phyloP scores from a whole-genome alignment of 1,140 invertebrate species.

The Musca domestica region DNA sequence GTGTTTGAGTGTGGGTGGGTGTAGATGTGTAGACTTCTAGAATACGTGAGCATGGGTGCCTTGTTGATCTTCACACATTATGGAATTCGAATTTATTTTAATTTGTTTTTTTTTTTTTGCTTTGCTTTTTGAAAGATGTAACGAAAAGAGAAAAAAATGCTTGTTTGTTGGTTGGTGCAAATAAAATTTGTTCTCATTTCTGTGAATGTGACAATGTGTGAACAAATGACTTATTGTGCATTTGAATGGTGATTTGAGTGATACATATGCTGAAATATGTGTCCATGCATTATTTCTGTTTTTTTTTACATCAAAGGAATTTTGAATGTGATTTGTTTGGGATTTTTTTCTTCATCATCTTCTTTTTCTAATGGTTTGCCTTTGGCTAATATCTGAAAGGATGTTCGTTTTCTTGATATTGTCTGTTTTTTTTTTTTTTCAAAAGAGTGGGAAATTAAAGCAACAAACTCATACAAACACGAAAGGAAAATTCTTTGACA shows the following conservation, averaged over 20 bases:
- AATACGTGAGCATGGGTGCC: not conserved
- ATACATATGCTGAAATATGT: slow-evolving; percentile 11
- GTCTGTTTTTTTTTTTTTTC: no score
- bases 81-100: not conserved
- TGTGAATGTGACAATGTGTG: not conserved
- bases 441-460: no score
- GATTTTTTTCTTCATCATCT: no score
- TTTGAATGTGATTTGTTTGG: not conserved
- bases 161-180: no score
- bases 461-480: no score
- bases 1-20: not conserved
- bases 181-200: no score
- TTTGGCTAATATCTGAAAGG: no score
- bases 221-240: not conserved
- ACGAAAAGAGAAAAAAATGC: no score
- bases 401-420: no score
- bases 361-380: no score
- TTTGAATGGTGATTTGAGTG: not conserved
- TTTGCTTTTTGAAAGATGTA: not conserved
- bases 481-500: no score
- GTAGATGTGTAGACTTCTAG: not conserved
- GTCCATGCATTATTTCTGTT: not conserved
- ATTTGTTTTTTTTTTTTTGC: not conserved
- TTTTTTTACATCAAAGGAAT: slow-evolving; percentile 4
- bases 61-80: slow-evolving; percentile 13